These are phyloP conservation scores for Lepetodrilus schrolli DNA, from an alignment of 2,888 invertebrate species.

Conservation along the genomic window DNA sequence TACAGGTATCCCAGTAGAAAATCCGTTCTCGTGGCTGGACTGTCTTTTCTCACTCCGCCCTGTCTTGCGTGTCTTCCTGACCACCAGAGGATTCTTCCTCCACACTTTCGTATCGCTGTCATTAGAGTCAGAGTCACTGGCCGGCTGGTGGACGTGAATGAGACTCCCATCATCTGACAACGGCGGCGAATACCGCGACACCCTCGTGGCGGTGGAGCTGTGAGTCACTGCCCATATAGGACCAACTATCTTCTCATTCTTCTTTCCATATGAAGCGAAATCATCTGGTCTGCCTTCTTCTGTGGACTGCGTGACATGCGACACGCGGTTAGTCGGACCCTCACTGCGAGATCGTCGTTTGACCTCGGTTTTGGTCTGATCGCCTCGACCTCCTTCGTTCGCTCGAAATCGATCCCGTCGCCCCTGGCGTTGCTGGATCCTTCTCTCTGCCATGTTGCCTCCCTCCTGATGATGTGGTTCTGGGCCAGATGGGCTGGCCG, in stretches of 20 bases:
- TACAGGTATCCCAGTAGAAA: constrained; percentile 35
- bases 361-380: constrained; percentile 42
- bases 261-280: constrained; percentile 18
- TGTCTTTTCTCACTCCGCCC: constrained; percentile 51
- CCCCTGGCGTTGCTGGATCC: constrained; percentile 51
- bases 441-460: constrained; percentile 58
- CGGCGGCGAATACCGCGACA: constrained; percentile 31
- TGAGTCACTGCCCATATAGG: constrained; percentile 42
- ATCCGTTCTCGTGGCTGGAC: constrained; percentile 44
- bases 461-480: constrained; percentile 22
- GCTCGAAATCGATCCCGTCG: constrained; percentile 35
- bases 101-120: constrained; percentile 57
- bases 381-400: constrained; percentile 24
- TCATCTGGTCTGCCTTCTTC: constrained; percentile 36
- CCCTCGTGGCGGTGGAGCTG: constrained; percentile 27
- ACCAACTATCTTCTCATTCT: constrained; percentile 13
- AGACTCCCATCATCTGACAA: constrained; percentile 53
- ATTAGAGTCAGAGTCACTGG: constrained; percentile 60
- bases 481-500: constrained; percentile 31
- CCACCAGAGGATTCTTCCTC: constrained; percentile 65
- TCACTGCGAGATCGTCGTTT: constrained; percentile 65
- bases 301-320: constrained; percentile 39
- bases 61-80: constrained; percentile 50
- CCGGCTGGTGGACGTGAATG: constrained; percentile 33
- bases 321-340: constrained; percentile 54